phyloP scores from a whole-genome alignment of 2,113 vertebrate species.

The Hyla sarda region DNA sequence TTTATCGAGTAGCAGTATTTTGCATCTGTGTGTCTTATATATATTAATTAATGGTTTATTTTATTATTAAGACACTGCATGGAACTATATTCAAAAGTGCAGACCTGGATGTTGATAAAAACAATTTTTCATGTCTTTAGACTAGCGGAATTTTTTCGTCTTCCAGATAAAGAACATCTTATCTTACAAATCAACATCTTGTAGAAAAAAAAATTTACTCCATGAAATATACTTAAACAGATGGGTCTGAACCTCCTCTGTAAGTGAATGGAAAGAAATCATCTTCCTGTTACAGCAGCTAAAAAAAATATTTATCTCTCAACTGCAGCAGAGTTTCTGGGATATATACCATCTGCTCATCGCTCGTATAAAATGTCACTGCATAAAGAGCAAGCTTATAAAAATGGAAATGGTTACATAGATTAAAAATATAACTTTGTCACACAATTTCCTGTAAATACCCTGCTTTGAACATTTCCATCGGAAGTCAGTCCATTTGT shows the following conservation, averaged over 20 bases:
- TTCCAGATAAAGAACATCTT: slow-evolving; percentile 2
- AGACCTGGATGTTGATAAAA: not conserved
- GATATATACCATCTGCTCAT: slow-evolving; percentile 51
- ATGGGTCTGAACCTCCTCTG: slow-evolving; percentile 17
- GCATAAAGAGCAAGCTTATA: slow-evolving; percentile 11
- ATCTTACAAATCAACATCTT: slow-evolving; percentile 16
- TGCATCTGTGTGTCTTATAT: not conserved
- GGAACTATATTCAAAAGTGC: too few species aligned
- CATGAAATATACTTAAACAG: slow-evolving; percentile 14
- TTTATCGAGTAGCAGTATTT: not conserved
- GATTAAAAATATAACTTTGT: not conserved
- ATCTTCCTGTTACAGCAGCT: not conserved
- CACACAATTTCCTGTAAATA: not conserved
- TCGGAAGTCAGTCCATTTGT: not conserved
- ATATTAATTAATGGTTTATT: not conserved
- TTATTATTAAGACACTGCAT: too few species aligned
- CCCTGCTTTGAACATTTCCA: not conserved
- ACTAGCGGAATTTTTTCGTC: not conserved
- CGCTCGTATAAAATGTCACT: slow-evolving; percentile 23
- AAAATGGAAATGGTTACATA: slow-evolving; percentile 10
- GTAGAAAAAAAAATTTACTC: not conserved
- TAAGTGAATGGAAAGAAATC: slow-evolving; percentile 20
- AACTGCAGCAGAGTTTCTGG: slow-evolving; percentile 20
- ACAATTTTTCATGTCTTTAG: not conserved
- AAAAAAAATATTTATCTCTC: slow-evolving; percentile 43